Evolutionary conservation across 2,888 invertebrate species (phyloP).

Genomic region (Nebria brevicollis): DNA sequence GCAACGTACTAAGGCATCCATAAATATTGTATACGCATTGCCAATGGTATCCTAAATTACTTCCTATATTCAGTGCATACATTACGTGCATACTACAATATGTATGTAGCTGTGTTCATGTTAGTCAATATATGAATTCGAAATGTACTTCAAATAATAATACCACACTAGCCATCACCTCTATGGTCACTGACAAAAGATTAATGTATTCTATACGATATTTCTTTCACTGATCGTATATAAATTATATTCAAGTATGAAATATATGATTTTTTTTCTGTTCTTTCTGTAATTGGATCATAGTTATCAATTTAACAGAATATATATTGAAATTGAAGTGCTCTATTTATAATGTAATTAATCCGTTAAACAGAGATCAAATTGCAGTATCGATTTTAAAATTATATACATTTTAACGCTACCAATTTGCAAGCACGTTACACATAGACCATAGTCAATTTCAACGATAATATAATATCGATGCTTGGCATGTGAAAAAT

Average conservation of each 20-base stretch:
- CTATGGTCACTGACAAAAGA: neutral
- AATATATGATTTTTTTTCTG: neutral
- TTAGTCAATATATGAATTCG: constrained; percentile 3
- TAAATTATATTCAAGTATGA: neutral
- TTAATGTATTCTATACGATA: constrained; percentile 23
- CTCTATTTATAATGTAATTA: neutral
- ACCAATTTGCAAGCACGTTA: neutral
- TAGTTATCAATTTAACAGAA: neutral
- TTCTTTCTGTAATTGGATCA: neutral
- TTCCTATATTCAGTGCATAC: constrained; percentile 15
- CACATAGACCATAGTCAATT: neutral
- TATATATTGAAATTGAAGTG: neutral
- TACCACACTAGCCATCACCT: neutral
- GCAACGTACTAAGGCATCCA: constrained; percentile 55
- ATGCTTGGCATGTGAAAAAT: neutral
- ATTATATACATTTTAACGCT: neutral
- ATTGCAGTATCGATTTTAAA: neutral
- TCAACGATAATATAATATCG: neutral
- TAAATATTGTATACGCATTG: constrained; percentile 54
- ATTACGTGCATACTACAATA: neutral
- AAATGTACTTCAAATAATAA: constrained; percentile 22
- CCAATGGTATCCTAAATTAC: constrained; percentile 18
- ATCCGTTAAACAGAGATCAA: neutral
- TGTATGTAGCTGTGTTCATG: neutral
- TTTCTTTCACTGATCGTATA: neutral